Evolutionary conservation across 1,140 invertebrate genomes (phyloP).

Genomic region (Drosophila carrolli): DNA sequence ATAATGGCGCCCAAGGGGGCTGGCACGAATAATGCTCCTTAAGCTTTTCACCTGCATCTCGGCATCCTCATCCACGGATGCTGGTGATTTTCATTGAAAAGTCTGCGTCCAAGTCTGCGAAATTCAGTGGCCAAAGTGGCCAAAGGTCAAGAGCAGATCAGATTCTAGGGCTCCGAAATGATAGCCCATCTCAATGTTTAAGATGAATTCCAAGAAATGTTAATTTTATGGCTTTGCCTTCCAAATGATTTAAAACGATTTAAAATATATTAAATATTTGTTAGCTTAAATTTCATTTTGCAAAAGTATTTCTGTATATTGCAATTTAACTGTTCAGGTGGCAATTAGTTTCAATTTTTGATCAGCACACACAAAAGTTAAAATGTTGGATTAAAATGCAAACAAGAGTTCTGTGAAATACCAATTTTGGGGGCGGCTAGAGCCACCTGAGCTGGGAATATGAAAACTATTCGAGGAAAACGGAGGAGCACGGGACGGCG

Average conservation of each 20-base stretch:
- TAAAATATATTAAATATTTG: too few relatives aligned
- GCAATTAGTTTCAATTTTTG: slow-evolving; percentile 26
- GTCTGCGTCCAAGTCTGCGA: not conserved
- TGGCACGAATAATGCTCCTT: slow-evolving; percentile 5
- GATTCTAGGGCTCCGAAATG: not conserved
- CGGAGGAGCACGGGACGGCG: not conserved
- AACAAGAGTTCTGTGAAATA: slow-evolving; percentile 18
- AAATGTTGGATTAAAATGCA: slow-evolving; percentile 24
- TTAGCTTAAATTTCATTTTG: too few relatives aligned
- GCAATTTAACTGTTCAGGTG: not conserved
- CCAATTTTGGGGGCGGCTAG: slow-evolving; percentile 19
- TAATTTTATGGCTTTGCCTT: not conserved
- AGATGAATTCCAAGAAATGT: not conserved
- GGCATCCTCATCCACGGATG: not conserved
- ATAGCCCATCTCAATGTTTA: not conserved
- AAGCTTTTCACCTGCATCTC: not conserved
- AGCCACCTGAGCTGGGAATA: slow-evolving; percentile 24
- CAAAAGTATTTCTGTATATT: not conserved
- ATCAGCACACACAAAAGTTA: slow-evolving; percentile 4
- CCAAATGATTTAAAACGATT: too few relatives aligned
- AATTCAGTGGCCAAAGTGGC: slow-evolving; percentile 2
- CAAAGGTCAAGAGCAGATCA: slow-evolving; percentile 11
- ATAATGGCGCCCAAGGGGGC: slow-evolving; percentile 1
- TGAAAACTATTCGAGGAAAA: not conserved
- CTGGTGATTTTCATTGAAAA: slow-evolving; percentile 3